A percentile compares a stretch with the other conserved stretches of the same genome.
These are phyloP conservation scores for Thelaira solivaga DNA, from an alignment of 2,888 invertebrate species.

Conservation along the genomic window DNA sequence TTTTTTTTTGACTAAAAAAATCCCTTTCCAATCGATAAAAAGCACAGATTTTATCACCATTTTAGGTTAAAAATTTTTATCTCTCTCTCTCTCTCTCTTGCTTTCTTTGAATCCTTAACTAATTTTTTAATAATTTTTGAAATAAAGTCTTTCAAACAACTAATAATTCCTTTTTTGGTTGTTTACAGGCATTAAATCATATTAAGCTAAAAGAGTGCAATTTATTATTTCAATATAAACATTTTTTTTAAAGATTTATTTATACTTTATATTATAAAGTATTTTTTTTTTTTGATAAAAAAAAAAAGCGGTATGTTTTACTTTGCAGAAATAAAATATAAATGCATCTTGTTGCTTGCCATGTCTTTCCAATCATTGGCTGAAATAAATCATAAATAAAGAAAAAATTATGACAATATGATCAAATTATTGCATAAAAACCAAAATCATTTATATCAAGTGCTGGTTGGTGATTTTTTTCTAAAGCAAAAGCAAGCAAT, in stretches of 20 bases:
- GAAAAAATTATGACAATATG: conserved; percentile 59
- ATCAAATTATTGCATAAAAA: conserved; percentile 58
- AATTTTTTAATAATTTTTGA: no score
- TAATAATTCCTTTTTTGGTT: conserved; percentile 34
- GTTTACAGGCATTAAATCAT: conserved; percentile 52
- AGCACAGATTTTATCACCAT: no score
- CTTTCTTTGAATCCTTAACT: no score
- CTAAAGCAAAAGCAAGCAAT: background rate
- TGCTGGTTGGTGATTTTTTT: background rate
- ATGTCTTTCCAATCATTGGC: conserved; percentile 41
- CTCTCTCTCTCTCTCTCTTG: no score
- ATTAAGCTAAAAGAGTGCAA: conserved; percentile 20
- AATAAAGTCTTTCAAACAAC: no score
- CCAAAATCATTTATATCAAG: conserved; percentile 40
- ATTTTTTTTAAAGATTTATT: conserved; percentile 6
- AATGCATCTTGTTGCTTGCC: conserved; percentile 29
- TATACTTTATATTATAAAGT: no score
- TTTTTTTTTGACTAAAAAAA: no score
- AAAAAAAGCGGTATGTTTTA: no score
- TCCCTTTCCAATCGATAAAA: no score
- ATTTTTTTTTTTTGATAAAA: no score
- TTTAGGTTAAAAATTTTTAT: no score
- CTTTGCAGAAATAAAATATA: background rate
- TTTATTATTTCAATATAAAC: background rate
- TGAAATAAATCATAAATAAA: conserved; percentile 46